Evolutionary conservation across 2,888 invertebrate genomes (phyloP), one percentile per base, ranked within the genome.

Genomic region (Thalpophila matura): DNA sequence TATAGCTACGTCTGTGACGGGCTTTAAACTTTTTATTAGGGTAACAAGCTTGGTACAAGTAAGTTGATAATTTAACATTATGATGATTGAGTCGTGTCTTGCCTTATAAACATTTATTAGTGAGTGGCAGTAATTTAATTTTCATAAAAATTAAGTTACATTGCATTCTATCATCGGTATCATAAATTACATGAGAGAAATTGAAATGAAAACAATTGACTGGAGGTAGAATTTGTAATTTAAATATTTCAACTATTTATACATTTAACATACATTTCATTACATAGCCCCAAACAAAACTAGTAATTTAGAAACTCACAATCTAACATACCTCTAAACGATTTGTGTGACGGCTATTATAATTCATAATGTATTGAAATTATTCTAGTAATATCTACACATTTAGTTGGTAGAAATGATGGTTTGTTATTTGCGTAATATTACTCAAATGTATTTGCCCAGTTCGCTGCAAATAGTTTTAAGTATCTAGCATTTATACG

Each of bases 401-500:
- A 49, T 60, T 49, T 61, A 67, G 62, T 74, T 70, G 62, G 72
- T 75, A 61, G 66, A 56, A 72, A 62, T 53, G 55, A 61, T 66
- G 61, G 54, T 77, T 72, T 77, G 60, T 81, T 72, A 74, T 69
- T 71, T 79, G 71, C 75, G 68, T 76, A 70, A 71, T 72, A 75
- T 65, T 79, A 69, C 64, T 73, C 51, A 79, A 77, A 72, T 80
- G 57, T 80, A 76, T 79, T 82, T 82, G 85, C 85, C 85, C 82
- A 85, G 82, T 87, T 85, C 82, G 80, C 84, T 87, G 84, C 83
- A 80, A 83, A 85, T 86, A 85, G 82, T 84, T 81, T 80, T 81
- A 84, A 84, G 79, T 83, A 86, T 83, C 79, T 89, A 90, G 91
- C 91, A 90, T 93, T 91, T 91, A 89, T 89, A 88, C 77, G 83